Base-by-base conservation (phyloP, 2,888 invertebrate genomes). In the Patella ulyssiponensis region DNA sequence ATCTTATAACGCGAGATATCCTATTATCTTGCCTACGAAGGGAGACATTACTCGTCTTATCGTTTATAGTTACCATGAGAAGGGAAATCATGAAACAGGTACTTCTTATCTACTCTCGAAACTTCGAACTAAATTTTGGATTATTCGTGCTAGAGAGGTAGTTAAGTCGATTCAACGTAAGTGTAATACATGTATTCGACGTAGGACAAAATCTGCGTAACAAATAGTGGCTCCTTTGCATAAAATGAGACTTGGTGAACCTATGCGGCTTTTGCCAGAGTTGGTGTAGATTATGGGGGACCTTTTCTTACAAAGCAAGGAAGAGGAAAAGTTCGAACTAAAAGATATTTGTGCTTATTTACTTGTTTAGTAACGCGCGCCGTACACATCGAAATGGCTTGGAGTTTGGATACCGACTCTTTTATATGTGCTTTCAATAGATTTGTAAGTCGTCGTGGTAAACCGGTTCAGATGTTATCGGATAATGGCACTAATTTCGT, bases 21-120 rank as follows among this genome's bases (percentile, higher is more conserved):
- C 81, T 15, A 77, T 80, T 11, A 80, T 82, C n/a, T 58, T 82
- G 23, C 79, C 79, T 11, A 44, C 80, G n/a, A 77, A 71, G 20
- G 53, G 58, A 56, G 70, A 54, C 52, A 44, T 81, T 4, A 81
- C 81, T 56, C 74, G 76, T 52, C 74, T 81, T 5, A 64, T 81
- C 15, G 56, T 81, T 11, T 72, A 33, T 17, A 20, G 73, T 44
- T 33, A 77, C 58, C 81, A 81, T 69, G 74, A 71, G 14, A 15
- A 74, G 44, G 76, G 75, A 23, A 54, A 72, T 52, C 79, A 78
- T 54, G 53, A 58, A 14, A 69, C 33, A 12, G 80, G 81, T 17
- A 76, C 76, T 12, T 78, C 81, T 54, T 78, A 78, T 20, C 33
- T 69, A 14, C 56, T 81, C 14, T 69, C 74, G 33, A 52, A 51